Evolutionary conservation across 2,797 vertebrate species (phyloP).

Genomic region (Borostomias antarcticus): DNA sequence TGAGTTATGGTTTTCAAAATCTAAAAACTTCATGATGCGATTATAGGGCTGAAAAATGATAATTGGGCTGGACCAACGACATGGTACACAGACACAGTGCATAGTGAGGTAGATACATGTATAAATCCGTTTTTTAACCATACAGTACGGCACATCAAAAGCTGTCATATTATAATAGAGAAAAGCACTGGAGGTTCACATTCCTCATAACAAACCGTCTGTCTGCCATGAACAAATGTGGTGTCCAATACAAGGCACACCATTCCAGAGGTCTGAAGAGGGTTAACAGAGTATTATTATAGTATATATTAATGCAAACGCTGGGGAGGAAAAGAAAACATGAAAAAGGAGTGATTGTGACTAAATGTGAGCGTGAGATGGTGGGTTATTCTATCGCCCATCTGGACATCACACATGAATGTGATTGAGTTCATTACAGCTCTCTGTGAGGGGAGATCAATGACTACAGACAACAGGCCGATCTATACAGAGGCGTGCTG

Average conservation of each 20-base stretch:
- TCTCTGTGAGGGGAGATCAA: slow-evolving; percentile 16
- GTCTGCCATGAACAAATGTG: no score
- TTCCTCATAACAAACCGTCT: no score
- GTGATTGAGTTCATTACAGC: slow-evolving; percentile 27
- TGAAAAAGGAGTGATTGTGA: background rate
- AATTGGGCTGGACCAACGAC: no score
- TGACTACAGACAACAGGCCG: slow-evolving; percentile 18
- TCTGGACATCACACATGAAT: slow-evolving; percentile 27
- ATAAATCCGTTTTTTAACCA: background rate
- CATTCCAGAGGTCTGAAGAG: no score
- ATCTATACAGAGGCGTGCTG: slow-evolving; percentile 28
- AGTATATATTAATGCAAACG: background rate
- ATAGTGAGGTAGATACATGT: background rate
- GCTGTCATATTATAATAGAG: no score
- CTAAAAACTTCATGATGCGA: background rate
- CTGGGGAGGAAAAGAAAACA: background rate
- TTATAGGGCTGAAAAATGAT: background rate
- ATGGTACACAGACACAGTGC: background rate
- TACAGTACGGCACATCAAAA: background rate
- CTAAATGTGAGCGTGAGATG: slow-evolving; percentile 1
- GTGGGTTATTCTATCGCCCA: slow-evolving; percentile 3
- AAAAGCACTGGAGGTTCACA: no score
- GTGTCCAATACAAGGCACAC: no score
- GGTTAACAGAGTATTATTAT: no score
- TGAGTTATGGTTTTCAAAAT: background rate